Evolutionary conservation across 2,797 vertebrate genomes (phyloP), one percentile per base, ranked within the genome.

Genomic region (Margarornis squamiger): DNA sequence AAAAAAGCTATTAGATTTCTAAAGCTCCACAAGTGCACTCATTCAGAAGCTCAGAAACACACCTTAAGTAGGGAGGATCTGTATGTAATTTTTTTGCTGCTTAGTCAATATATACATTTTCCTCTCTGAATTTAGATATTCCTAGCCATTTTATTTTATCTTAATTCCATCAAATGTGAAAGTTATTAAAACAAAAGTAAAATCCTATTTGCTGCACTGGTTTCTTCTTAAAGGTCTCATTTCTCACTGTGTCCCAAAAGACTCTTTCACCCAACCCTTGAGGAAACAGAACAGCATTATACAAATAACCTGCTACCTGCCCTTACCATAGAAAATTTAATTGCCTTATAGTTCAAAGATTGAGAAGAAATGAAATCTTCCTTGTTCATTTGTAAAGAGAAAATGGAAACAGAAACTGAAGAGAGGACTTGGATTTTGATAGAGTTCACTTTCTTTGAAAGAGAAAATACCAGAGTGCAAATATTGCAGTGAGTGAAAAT

Each of bases 321-420:
- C 87, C 67, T 70, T 73, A 45, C 58, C 63, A 66, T 5, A 9
- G 82, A 75, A 94, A 93, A 95, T 91, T 62, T 89, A 92, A 93
- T 92, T 84, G 48, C 65, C 72, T 91, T 73, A 52, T 3, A 79
- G 73, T 59, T 90, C 63, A 93, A 72, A 95, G 83, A 95, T 9
- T 84, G 41, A 76, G 73, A 92, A 88, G 52, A 83, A 93, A 92
- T 79, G 43, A 91, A 78, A 88, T 59, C 66, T 88, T 84, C 49
- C 76, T 63, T 92, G 46, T 84, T 84, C 80, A 63, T 67, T 91
- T 95, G 23, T 78, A 84, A 95, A 91, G 61, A 94, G 71, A 43
- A 94, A 95, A 92, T 71, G 59, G 89, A 81, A 91, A 79, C 19
- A 90, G 79, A 61, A 74, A 39, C 26, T 14, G 63, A 76, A 94